These are phyloP conservation scores for Crossaster papposus DNA, from an alignment of 53 echinoderm and acorn worm species.

Conservation along the genomic window DNA sequence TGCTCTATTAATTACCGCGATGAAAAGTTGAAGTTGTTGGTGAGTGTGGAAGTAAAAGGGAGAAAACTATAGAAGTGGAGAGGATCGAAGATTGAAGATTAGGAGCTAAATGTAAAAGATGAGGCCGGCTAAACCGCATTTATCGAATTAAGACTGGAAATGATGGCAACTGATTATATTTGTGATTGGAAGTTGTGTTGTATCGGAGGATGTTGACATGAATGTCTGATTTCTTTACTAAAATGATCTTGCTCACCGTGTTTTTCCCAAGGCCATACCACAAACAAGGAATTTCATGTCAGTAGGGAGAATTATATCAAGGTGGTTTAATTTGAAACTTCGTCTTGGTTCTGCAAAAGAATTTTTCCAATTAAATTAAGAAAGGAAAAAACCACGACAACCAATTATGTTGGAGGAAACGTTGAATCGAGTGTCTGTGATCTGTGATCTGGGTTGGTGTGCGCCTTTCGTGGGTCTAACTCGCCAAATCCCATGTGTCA, in stretches of 20 bases:
- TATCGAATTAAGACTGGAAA: conserved; percentile 42
- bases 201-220: conserved; percentile 20
- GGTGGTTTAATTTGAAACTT: too few relatives aligned
- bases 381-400: too few relatives aligned
- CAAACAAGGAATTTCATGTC: neutral
- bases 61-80: neutral
- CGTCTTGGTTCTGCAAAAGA: too few relatives aligned
- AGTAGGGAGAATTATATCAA: neutral
- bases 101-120: neutral
- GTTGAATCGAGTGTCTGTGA: neutral
- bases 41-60: conserved; percentile 3
- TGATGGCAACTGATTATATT: conserved; percentile 16
- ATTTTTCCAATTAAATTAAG: too few relatives aligned
- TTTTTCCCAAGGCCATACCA: neutral
- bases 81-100: neutral
- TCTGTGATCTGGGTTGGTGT: neutral
- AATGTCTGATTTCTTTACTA: neutral
- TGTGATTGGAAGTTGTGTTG: neutral
- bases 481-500: neutral
- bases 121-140: conserved; percentile 17
- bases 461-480: neutral
- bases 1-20: conserved; percentile 58
- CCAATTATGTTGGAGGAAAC: neutral
- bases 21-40: conserved; percentile 57
- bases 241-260: neutral